Base-by-base conservation (phyloP, 2,113 vertebrate species). In the Sinocyclocheilus maitianheensis region DNA sequence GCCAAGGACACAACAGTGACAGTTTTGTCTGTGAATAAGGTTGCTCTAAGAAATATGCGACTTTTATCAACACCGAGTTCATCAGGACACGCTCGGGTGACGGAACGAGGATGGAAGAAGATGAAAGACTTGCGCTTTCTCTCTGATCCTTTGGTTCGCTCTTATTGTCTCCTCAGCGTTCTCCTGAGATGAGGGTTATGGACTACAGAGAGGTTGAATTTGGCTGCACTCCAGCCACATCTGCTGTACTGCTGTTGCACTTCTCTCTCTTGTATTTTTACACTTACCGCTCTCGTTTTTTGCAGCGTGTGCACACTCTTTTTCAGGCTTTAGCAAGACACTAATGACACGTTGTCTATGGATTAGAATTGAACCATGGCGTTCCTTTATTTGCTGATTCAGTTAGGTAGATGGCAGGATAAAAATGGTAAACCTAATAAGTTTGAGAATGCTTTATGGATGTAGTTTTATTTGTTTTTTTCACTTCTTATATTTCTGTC, bases 221-320 rank as follows among this genome's bases (percentile, higher is more conserved):
- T 95, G 94, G 94, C 93, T 87, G 75, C 40, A 6, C 37, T 94
- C 94, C 94, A 95, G 92, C 37, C 93, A 95, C 95, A 95, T 95
- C 94, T 95, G 94, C 86, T 91, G 77, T 81, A 91, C 94, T 93
- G 93, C 93, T 95, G 93, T 92, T 93, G 72, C 79, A 51, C 77
- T 90, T 87, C 85, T 90, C 91, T 87, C 83, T 86, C 48, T 83
- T 78, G 75, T 87, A 86, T 83, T 87, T 88, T 88, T 83, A 89
- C 83, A 87, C 90, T 91, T 91, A 91, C 89, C 88, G 89, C 90
- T 51, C 43, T 90, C 90, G 3, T 89, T 91, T 92, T 91, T 87
- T 87, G 87, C 76, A 51, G 46, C 46, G 11, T 48, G 46, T 10
- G 37, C 22, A 48, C 53, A 72, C 80, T 30, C 51, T 48, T 20